Evolutionary conservation across 1,140 invertebrate species (phyloP).

Genomic region (Drosophila pandora): DNA sequence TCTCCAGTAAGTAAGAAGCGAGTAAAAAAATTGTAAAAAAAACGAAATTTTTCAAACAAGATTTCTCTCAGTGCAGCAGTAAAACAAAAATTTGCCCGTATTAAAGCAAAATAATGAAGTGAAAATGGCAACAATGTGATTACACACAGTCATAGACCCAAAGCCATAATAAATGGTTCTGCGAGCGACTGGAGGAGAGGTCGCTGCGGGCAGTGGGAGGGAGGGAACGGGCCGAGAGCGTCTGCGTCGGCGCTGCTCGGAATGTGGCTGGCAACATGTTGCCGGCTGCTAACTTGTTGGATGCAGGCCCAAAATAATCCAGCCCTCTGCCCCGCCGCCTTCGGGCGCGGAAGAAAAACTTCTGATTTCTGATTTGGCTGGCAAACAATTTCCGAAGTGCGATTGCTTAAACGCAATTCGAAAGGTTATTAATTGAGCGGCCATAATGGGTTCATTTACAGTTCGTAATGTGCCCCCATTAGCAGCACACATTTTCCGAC

Average conservation of each 20-base stretch:
- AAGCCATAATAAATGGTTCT: slow-evolving; percentile 73
- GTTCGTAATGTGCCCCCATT: slow-evolving; percentile 67
- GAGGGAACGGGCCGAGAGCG: slow-evolving; percentile 9
- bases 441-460: slow-evolving; percentile 75
- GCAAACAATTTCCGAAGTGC: slow-evolving; percentile 44
- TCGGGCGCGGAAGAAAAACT: slow-evolving; percentile 2
- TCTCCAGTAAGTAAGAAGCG: too few species aligned
- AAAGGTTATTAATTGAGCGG: slow-evolving; percentile 67
- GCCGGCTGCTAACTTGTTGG: slow-evolving; percentile 70
- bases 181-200: slow-evolving; percentile 15
- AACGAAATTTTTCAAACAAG: too few species aligned
- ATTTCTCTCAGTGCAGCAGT: slow-evolving; percentile 44
- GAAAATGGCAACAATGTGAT: slow-evolving; percentile 83
- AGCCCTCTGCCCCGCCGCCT: neutral
- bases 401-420: slow-evolving; percentile 47
- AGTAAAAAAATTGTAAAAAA: too few species aligned
- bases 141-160: slow-evolving; percentile 72
- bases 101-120: slow-evolving; percentile 82
- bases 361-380: slow-evolving; percentile 32
- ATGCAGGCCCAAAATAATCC: slow-evolving; percentile 36
- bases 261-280: slow-evolving; percentile 72
- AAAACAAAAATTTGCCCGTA: slow-evolving; percentile 77
- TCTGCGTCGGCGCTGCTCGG: slow-evolving; percentile 59
- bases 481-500: slow-evolving; percentile 28
- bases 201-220: neutral